Percentiles rank a stretch among this genome's conserved stretches.
Conservation (phyloP, 2,888 invertebrate species). For the Eudasyphora cyanicolor region DNA sequence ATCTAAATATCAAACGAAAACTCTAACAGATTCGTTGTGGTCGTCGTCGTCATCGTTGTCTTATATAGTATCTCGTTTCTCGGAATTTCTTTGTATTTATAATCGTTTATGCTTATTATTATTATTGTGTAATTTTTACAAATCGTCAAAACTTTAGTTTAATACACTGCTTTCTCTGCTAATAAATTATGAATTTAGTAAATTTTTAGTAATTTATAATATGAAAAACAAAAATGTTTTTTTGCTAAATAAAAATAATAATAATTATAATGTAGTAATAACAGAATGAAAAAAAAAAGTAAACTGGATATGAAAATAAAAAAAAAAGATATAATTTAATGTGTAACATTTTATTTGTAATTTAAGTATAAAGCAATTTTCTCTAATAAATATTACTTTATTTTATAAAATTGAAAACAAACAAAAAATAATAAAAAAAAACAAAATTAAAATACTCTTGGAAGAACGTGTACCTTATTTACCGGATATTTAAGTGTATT, state of each 20-base stretch:
- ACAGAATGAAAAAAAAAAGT: slow-evolving; percentile 12
- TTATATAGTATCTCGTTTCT: neutral
- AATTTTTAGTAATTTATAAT: slow-evolving; percentile 58
- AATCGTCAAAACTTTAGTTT: slow-evolving; percentile 46
- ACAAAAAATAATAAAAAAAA: too few relatives aligned
- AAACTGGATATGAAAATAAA: slow-evolving; percentile 22
- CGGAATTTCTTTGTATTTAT: slow-evolving; percentile 7
- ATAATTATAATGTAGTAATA: slow-evolving; percentile 34
- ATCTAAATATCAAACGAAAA: neutral
- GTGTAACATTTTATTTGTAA: slow-evolving; percentile 7
- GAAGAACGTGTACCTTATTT: too few relatives aligned
- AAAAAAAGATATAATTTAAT: slow-evolving; percentile 40
- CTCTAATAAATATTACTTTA: slow-evolving; percentile 49
- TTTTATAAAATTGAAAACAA: slow-evolving; percentile 42
- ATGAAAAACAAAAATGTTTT: slow-evolving; percentile 24
- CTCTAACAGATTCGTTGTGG: neutral
- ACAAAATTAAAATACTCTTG: neutral
- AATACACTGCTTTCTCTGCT: slow-evolving; percentile 45
- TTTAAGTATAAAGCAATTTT: slow-evolving; percentile 48
- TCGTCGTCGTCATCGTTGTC: too few relatives aligned
- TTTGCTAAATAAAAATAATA: slow-evolving; percentile 10
- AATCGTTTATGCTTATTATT: neutral
- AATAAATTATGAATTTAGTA: slow-evolving; percentile 61
- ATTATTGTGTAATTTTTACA: neutral
- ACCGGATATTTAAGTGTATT: slow-evolving; percentile 56